Evolutionary conservation across 2,797 vertebrate species (phyloP).

Genomic region (Enteromius mattozi): DNA sequence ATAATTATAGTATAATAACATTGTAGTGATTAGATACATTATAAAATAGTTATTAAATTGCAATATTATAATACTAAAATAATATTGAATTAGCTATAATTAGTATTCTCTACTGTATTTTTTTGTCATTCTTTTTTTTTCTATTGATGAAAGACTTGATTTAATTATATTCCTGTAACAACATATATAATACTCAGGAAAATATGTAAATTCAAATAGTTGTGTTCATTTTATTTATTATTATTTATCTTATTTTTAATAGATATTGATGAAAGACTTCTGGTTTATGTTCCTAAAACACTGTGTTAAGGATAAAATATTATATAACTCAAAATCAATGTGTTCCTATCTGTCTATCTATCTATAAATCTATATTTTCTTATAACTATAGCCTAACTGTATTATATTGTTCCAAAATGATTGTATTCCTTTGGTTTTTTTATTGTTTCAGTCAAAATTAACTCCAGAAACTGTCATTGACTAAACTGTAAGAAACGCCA

Average conservation of each 20-base stretch:
- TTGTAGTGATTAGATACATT: neutral
- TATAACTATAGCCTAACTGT: neutral
- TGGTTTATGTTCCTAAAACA: too few relatives aligned
- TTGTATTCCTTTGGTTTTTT: neutral
- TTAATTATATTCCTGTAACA: neutral
- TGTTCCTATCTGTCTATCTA: neutral
- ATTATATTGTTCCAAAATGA: neutral
- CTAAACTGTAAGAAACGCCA: conserved; percentile 7
- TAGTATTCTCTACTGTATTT: neutral
- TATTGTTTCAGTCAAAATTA: neutral
- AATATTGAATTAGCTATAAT: neutral
- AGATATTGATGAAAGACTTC: neutral
- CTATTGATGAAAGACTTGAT: neutral
- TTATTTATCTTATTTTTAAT: neutral
- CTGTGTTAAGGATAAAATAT: neutral
- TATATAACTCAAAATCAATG: neutral
- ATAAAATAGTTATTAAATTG: neutral
- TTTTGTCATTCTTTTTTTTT: neutral
- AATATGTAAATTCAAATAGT: neutral
- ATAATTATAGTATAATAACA: neutral
- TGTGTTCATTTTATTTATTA: neutral
- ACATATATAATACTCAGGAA: neutral
- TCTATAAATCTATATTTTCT: too few relatives aligned
- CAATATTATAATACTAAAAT: too few relatives aligned
- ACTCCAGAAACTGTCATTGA: conserved; percentile 12